Percentiles rank a stretch among this genome's conserved stretches.
Conservation (phyloP, 2,113 vertebrate species). For the Chionis minor region DNA sequence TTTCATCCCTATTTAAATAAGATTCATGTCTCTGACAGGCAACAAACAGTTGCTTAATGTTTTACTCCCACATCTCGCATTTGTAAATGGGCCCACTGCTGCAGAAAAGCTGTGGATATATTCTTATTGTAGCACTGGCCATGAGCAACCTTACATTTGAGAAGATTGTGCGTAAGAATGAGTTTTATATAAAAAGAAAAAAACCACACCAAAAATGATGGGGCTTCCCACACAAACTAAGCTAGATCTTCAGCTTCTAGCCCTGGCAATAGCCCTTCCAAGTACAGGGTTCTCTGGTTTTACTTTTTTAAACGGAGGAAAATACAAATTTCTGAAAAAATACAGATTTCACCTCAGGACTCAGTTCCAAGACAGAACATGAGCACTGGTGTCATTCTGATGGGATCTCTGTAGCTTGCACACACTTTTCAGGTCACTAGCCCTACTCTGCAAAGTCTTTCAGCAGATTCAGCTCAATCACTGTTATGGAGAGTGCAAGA, state of each 20-base stretch:
- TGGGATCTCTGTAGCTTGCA: neutral
- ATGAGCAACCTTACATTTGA: neutral
- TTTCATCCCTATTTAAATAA: conserved; percentile 16
- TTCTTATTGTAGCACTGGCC: neutral
- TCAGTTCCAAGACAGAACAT: neutral
- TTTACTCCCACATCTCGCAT: neutral
- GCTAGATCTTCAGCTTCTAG: neutral
- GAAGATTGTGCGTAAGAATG: neutral
- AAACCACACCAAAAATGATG: neutral
- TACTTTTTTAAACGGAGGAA: neutral
- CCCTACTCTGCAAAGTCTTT: neutral
- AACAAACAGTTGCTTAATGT: conserved; percentile 11
- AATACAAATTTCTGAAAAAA: neutral
- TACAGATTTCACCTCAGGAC: neutral
- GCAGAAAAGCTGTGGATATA: neutral
- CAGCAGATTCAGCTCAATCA: neutral
- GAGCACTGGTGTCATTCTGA: neutral
- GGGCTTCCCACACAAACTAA: neutral
- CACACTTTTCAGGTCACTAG: neutral
- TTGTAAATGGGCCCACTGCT: neutral
- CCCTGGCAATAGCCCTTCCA: neutral
- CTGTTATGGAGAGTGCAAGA: neutral
- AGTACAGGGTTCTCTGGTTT: neutral
- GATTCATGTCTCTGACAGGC: neutral
- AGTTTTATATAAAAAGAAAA: neutral